A percentile compares a stretch with the other conserved stretches of the same genome.
phyloP scores from a whole-genome alignment of 2,888 invertebrate genomes.

The Oscheius onirici region DNA sequence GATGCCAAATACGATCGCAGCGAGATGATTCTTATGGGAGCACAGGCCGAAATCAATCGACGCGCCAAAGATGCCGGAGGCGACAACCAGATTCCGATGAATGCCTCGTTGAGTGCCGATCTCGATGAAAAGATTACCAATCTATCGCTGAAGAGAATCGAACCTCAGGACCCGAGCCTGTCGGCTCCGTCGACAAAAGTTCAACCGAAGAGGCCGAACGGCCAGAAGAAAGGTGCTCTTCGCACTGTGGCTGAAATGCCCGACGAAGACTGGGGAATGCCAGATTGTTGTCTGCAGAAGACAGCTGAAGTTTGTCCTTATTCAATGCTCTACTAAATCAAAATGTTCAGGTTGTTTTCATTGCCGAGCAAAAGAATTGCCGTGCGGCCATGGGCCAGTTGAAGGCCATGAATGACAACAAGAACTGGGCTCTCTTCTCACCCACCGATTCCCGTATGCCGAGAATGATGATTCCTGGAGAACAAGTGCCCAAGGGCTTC shows the following conservation, averaged over 20 bases:
- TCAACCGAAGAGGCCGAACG: neutral
- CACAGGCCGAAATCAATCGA: slow-evolving; percentile 24
- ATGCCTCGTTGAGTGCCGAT: too few relatives aligned
- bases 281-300: slow-evolving; percentile 72
- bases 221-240: slow-evolving; percentile 33
- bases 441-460: slow-evolving; percentile 83
- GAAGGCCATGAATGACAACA: slow-evolving; percentile 76
- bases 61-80: neutral
- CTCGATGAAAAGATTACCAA: slow-evolving; percentile 10
- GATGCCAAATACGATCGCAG: slow-evolving; percentile 36
- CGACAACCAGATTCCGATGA: neutral
- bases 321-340: neutral
- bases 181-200: neutral
- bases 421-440: slow-evolving; percentile 79
- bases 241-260: slow-evolving; percentile 51
- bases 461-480: slow-evolving; percentile 80
- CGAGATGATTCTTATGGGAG: slow-evolving; percentile 41
- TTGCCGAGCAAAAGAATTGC: slow-evolving; percentile 81
- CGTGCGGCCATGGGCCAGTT: slow-evolving; percentile 82
- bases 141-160: slow-evolving; percentile 11
- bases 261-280: slow-evolving; percentile 54
- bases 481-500: slow-evolving; percentile 76
- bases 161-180: neutral
- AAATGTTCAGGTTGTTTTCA: slow-evolving; percentile 78
- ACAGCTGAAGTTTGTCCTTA: slow-evolving; percentile 71